phyloP scores from a whole-genome alignment of 2,888 invertebrate genomes.

The Euzophera pinguis region DNA sequence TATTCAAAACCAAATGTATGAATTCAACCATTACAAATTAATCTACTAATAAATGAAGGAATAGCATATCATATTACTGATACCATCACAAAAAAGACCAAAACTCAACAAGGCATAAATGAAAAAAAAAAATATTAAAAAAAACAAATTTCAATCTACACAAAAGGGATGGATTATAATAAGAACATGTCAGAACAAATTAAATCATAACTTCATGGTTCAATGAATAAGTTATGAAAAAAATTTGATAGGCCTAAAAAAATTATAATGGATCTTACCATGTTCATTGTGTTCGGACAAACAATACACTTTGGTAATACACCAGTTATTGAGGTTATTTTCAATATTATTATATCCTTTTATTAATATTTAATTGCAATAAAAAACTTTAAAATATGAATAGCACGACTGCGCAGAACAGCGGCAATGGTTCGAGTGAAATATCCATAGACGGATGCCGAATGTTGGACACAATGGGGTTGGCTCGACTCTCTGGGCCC shows the following conservation, averaged over 20 bases:
- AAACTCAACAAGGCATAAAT: constrained; percentile 15
- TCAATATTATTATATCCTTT: constrained; percentile 44
- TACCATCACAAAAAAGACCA: constrained; percentile 18
- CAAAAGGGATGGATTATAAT: constrained; percentile 48
- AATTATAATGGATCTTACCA: constrained; percentile 70
- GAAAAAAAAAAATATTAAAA: constrained; percentile 12
- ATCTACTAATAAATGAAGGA: constrained; percentile 30
- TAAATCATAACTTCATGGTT: constrained; percentile 74
- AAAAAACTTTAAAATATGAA: constrained; percentile 44
- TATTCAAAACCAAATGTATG: constrained; percentile 28
- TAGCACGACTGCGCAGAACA: constrained; percentile 63
- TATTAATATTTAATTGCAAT: constrained; percentile 41
- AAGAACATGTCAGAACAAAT: constrained; percentile 74
- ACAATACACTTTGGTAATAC: constrained; percentile 55
- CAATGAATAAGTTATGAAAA: constrained; percentile 57
- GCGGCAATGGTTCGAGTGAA: constrained; percentile 59
- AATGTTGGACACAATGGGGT: constrained; percentile 59
- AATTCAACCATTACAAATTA: constrained; percentile 30
- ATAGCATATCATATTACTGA: constrained; percentile 56
- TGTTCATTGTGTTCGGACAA: constrained; percentile 68
- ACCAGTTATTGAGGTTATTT: constrained; percentile 55
- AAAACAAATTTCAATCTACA: constrained; percentile 25
- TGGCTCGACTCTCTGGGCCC: constrained; percentile 47
- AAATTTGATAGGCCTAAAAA: constrained; percentile 56
- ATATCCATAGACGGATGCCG: constrained; percentile 48